Evolutionary conservation across 1,140 invertebrate genomes (phyloP), one percentile per base, ranked within the genome.

Genomic region (Ostrea edulis): DNA sequence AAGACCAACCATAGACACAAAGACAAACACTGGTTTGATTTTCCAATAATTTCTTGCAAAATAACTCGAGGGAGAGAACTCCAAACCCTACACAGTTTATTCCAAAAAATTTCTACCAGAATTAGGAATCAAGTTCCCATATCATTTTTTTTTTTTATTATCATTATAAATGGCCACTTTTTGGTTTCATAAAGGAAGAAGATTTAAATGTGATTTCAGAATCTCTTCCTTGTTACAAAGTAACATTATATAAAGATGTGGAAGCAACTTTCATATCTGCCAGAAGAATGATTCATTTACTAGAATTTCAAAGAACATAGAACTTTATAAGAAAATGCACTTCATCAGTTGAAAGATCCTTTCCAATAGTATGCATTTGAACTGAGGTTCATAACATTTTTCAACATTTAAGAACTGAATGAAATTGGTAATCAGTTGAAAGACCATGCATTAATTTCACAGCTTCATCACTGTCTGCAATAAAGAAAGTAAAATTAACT

Each of bases 21-120:
- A 62, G 35, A 14, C n/a, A 0, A 20, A 17, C 17, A 62, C 55
- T n/a, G n/a, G 55, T 62, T 17, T 62, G 55, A 62, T 62, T 62
- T 62, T 62, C 55, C 55, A 62, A 62, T 62, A 62, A 20, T n/a
- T 62, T n/a, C n/a, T n/a, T 62, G 55, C 55, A 62, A 62, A 62
- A 62, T 62, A 62, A 62, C 55, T 62, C 55, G 20, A n/a, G 55
- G 55, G 55, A 62, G 55, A 62, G 14, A 62, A 62, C 2, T 17
- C 17, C 2, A 44, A 44, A 44, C 35, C n/a, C 35, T 44, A 44
- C 1, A 44, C 35, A 44, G 35, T n/a, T 62, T 62, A n/a, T 62
- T n/a, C 55, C 55, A 20, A 8, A 62, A 5, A 62, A 62, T 17
- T 62, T 44, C 2, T 44, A 44, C 35, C 35, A 44, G 35, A 44